Evolutionary conservation across 2,113 vertebrate species (phyloP).

Genomic region (Grallaria varia): DNA sequence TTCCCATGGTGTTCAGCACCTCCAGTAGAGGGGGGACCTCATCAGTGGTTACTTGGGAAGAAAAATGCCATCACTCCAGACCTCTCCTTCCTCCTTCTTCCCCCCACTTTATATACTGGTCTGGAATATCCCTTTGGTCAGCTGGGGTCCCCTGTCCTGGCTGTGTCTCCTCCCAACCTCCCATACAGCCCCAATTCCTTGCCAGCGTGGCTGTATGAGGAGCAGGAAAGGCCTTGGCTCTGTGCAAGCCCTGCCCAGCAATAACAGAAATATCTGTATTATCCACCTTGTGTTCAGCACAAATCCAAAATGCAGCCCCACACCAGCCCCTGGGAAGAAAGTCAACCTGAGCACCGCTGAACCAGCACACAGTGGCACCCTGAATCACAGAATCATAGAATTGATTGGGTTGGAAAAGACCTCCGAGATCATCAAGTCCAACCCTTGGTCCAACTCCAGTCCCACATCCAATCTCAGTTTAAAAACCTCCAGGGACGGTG

Average conservation of each 20-base stretch:
- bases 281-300: not conserved
- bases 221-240: not conserved
- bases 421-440: no score
- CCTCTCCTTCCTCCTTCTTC: not conserved
- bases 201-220: fast-evolving
- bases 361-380: not conserved
- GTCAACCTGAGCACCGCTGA: fast-evolving
- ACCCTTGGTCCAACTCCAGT: no score
- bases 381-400: no score
- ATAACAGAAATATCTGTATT: not conserved
- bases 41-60: not conserved
- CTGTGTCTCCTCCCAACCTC: not conserved
- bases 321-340: not conserved
- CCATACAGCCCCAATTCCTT: not conserved
- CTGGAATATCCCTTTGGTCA: not conserved
- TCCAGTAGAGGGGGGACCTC: not conserved
- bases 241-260: not conserved
- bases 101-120: fast-evolving
- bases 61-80: not conserved
- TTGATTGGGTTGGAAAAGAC: no score
- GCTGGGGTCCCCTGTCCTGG: not conserved
- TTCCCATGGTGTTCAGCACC: not conserved
- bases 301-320: not conserved
- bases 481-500: no score
- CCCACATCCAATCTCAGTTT: no score